phyloP scores from a whole-genome alignment of 2,113 vertebrate genomes.

The Hyperopisus bebe region DNA sequence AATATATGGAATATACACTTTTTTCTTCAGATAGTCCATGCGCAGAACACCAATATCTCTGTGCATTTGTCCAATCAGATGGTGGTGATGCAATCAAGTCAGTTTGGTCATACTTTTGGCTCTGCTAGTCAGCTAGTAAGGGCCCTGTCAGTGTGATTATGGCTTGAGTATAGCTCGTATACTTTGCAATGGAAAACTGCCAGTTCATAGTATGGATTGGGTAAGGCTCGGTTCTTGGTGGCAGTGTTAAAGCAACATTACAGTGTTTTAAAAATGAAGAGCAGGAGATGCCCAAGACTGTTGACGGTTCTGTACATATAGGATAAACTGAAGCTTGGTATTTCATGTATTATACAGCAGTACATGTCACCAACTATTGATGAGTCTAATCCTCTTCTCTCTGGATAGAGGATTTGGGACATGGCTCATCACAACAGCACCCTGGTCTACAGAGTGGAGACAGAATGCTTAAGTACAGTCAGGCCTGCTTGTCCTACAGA shows the following conservation, averaged over 20 bases:
- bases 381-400: not conserved
- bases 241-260: not conserved
- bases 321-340: not conserved
- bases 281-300: not conserved
- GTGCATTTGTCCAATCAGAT: not conserved
- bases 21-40: not conserved
- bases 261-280: not conserved
- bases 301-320: not conserved
- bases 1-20: not conserved
- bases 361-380: not conserved
- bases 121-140: not conserved
- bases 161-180: not conserved
- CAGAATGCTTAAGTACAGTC: not conserved
- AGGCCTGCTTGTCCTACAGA: not conserved
- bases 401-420: not conserved
- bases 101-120: not conserved
- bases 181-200: not conserved
- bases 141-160: not conserved
- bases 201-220: not conserved
- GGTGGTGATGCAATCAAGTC: not conserved
- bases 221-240: not conserved
- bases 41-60: not conserved
- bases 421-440: not conserved
- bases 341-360: not conserved
- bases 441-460: not conserved